Percentiles rank a stretch among this genome's conserved stretches.
Conservation (phyloP, 2,113 vertebrate genomes). For the Raja brachyura region DNA sequence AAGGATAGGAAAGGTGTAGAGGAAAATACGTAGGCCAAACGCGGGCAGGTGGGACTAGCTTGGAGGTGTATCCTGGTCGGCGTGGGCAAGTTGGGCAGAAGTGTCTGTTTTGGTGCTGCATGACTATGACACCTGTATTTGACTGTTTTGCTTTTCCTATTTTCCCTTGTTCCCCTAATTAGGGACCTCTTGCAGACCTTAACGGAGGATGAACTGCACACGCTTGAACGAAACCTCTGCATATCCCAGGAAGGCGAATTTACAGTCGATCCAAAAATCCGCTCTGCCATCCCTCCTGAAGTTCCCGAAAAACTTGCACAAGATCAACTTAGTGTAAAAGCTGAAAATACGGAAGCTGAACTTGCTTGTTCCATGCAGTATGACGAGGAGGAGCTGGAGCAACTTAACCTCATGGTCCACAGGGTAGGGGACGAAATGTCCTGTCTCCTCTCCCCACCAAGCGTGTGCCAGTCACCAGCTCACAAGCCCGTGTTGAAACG, state of each 20-base stretch:
- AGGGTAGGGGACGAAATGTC: constrained; percentile 91
- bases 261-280: constrained; percentile 50
- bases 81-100: too few relatives aligned
- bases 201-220: constrained; percentile 77
- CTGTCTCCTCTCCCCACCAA: constrained; percentile 85
- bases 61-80: too few relatives aligned
- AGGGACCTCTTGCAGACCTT: constrained; percentile 90
- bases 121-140: too few relatives aligned
- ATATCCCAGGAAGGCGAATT: constrained; percentile 83
- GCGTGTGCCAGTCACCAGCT: constrained; percentile 76
- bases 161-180: constrained; percentile 17
- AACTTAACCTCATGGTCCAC: constrained; percentile 90
- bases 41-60: too few relatives aligned
- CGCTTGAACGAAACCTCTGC: constrained; percentile 80
- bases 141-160: neutral
- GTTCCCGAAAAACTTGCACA: constrained; percentile 48
- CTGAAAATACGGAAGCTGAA: constrained; percentile 65
- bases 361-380: constrained; percentile 97
- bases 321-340: constrained; percentile 54
- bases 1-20: too few relatives aligned
- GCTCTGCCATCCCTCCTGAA: constrained; percentile 51
- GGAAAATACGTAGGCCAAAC: too few relatives aligned
- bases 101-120: too few relatives aligned
- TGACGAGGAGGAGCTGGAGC: constrained; percentile 88
- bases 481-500: constrained; percentile 54